Evolutionary conservation across 2,797 vertebrate genomes (phyloP), one percentile per base, ranked within the genome.

Genomic region (Petrocephalus sullivani): DNA sequence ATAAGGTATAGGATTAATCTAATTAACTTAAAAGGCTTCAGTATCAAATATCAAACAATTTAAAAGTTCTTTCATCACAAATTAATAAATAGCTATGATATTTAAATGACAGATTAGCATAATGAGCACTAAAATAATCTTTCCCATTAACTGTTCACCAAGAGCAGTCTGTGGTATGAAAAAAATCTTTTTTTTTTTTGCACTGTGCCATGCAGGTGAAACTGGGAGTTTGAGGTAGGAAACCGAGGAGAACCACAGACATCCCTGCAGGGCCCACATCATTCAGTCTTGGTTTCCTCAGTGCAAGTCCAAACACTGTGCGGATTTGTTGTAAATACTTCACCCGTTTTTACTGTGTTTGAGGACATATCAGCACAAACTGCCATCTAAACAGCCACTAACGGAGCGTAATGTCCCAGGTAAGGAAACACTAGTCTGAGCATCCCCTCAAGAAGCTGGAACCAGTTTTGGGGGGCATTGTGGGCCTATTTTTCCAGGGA

Each of bases 1-100:
- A 28, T 49, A 81, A 49, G 21, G 75, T n/a, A 21, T 49, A 81
- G 19, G 75, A 81, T 81, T 81, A 56, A 57, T 57, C 51, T 85
- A 57, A 53, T 85, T 37, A 37, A 57, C 2, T 33, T 56, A 85
- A 56, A 85, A 85, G 75, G 53, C 53, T 85, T 56, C 53, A 1
- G 7, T 19, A 85, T 85, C 83, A 85, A 85, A 54, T 56, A 85
- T 85, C 21, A 81, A 81, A 81, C 19, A 21, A 49, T 81, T 81
- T 49, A 21, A 49, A 49, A 41, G 37, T 49, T 49, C 75, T 28
- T n/a, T 81, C 75, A 81, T 81, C 75, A 49, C 16, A 49, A 81
- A 49, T 49, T n/a, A 37, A 12, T 33, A 41, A 75, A 75, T 41
- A 19, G 37, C 37, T 41, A 5, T 33, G 7, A 41, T 16, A 75